Percentiles rank a stretch among this genome's conserved stretches.
Evolutionary conservation across 2,113 vertebrate genomes (phyloP).

Genomic region (Lophotis ruficrista): DNA sequence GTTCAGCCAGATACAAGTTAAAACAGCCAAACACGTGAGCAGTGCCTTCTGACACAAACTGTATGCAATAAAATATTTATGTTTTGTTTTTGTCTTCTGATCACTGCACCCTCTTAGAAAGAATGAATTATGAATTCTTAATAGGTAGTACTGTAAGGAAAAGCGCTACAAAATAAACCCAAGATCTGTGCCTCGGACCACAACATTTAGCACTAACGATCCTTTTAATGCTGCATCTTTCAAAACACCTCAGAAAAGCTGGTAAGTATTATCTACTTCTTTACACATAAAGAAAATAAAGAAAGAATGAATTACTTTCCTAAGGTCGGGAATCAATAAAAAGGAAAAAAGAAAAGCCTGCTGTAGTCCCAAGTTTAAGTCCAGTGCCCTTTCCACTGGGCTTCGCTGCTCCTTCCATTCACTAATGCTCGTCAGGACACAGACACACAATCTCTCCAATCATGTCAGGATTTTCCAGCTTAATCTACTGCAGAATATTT

Average conservation of each 20-base stretch:
- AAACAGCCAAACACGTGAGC: not conserved
- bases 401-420: not conserved
- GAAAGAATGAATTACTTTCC: not conserved
- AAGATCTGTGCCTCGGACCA: not conserved
- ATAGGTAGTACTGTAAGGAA: slow-evolving; percentile 7
- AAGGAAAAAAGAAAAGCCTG: not conserved
- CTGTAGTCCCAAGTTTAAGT: not conserved
- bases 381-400: not conserved
- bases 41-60: not conserved
- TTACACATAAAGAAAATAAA: not conserved
- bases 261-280: not conserved
- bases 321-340: not conserved
- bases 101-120: slow-evolving; percentile 48
- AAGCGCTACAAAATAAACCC: slow-evolving; percentile 23
- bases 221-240: not conserved
- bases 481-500: not conserved
- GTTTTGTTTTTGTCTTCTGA: slow-evolving; percentile 58
- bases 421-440: not conserved
- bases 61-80: not conserved
- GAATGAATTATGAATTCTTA: slow-evolving; percentile 46
- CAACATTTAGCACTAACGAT: not conserved
- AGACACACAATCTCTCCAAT: not conserved
- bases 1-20: not conserved
- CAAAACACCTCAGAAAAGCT: not conserved
- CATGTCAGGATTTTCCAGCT: not conserved